phyloP scores from a whole-genome alignment of 2,113 vertebrate genomes.

The Machaerirhynchus nigripectus region DNA sequence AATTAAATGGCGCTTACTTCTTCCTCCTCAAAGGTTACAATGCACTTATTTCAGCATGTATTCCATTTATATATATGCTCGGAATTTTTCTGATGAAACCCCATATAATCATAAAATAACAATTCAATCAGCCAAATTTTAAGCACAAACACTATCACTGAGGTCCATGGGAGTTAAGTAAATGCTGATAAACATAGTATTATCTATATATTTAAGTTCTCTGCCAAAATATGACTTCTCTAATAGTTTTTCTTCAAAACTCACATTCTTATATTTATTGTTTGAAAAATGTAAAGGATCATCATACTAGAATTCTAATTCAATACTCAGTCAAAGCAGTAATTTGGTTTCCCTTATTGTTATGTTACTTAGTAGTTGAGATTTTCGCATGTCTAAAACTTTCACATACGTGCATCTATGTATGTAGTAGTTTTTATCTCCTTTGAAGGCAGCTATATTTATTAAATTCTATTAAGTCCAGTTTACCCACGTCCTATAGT shows the following conservation, averaged over 20 bases:
- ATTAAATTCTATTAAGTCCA: background rate
- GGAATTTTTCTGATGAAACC: background rate
- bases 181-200: background rate
- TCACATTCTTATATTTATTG: background rate
- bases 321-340: background rate
- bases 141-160: background rate
- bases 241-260: background rate
- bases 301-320: background rate
- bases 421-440: background rate
- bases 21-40: background rate
- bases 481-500: background rate
- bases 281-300: background rate
- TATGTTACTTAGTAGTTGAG: background rate
- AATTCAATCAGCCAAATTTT: background rate
- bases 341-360: background rate
- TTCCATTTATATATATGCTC: background rate
- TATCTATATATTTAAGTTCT: background rate
- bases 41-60: background rate
- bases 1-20: background rate
- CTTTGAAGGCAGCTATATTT: background rate
- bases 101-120: background rate
- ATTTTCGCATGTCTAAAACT: background rate
- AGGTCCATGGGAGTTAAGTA: background rate
- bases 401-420: background rate
- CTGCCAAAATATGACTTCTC: background rate